phyloP scores from a whole-genome alignment of 2,797 vertebrate species.

The Sciurus vulgaris region DNA sequence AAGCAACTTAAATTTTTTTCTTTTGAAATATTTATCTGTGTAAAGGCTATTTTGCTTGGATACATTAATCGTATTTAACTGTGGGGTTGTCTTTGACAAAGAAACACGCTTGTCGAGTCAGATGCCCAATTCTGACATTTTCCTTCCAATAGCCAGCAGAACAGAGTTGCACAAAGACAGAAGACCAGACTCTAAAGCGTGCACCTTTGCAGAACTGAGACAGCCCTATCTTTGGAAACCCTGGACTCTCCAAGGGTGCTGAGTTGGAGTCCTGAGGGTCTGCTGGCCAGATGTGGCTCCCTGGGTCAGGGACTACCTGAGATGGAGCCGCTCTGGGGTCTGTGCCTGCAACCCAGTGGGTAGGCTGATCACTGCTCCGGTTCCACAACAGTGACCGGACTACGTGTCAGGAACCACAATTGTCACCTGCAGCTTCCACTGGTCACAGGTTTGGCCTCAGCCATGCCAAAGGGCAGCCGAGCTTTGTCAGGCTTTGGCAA shows the following conservation, averaged over 20 bases:
- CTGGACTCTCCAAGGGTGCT: not conserved
- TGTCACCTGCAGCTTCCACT: not conserved
- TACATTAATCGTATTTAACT: no score
- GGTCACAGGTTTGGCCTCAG: not conserved
- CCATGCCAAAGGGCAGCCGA: not conserved
- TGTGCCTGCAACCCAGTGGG: not conserved
- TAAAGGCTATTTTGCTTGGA: not conserved
- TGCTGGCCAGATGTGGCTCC: no score
- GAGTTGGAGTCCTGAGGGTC: not conserved
- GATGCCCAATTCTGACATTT: no score
- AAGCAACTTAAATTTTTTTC: not conserved
- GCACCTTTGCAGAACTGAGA: not conserved
- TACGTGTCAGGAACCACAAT: not conserved
- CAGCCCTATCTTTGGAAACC: not conserved
- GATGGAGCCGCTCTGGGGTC: not conserved
- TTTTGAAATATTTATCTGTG: not conserved
- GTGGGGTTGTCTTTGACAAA: not conserved
- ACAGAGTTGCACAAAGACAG: not conserved
- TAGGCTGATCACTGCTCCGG: accelerated
- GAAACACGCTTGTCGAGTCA: not conserved
- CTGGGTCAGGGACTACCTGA: not conserved
- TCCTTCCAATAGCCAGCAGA: accelerated
- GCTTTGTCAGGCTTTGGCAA: not conserved
- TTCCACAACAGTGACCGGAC: not conserved
- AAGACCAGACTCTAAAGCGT: accelerated